These are phyloP conservation scores for Argynnis bischoffii DNA, from an alignment of 2,888 invertebrate genomes.

Conservation along the genomic window DNA sequence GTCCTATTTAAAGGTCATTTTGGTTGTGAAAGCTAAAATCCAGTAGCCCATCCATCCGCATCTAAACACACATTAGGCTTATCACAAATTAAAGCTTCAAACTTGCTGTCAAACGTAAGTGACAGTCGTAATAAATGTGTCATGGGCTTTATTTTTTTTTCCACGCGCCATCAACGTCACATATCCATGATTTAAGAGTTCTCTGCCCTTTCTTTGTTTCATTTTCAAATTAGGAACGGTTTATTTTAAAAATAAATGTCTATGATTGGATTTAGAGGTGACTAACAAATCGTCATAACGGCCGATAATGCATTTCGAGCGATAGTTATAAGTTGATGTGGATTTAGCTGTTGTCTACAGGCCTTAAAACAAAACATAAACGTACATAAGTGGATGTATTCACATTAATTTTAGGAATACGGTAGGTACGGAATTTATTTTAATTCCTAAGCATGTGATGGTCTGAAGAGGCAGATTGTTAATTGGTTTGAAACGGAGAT, in stretches of 20 bases:
- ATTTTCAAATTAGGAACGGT: conserved; percentile 51
- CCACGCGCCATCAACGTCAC: conserved; percentile 68
- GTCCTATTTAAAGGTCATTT: conserved; percentile 39
- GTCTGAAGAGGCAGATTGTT: not conserved
- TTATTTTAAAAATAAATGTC: conserved; percentile 41
- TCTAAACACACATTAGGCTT: conserved; percentile 67
- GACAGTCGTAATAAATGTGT: conserved; percentile 79
- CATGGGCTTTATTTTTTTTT: conserved; percentile 63
- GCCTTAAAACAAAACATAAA: conserved; percentile 39
- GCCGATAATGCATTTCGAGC: conserved; percentile 52
- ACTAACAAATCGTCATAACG: conserved; percentile 63
- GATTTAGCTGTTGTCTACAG: conserved; percentile 43
- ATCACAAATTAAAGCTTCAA: conserved; percentile 75
- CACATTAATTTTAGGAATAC: conserved; percentile 31
- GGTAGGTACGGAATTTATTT: conserved; percentile 1
- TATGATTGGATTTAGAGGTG: conserved; percentile 48
- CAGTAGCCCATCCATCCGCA: conserved; percentile 65
- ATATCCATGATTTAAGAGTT: conserved; percentile 77
- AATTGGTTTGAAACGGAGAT: not conserved
- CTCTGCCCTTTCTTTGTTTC: conserved; percentile 80
- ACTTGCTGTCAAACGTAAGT: conserved; percentile 74
- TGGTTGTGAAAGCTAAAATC: conserved; percentile 68
- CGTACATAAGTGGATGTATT: conserved; percentile 41
- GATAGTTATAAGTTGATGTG: conserved; percentile 49
- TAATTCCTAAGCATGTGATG: not conserved